Evolutionary conservation across 2,113 vertebrate species (phyloP).

Genomic region (Odontesthes bonariensis): DNA sequence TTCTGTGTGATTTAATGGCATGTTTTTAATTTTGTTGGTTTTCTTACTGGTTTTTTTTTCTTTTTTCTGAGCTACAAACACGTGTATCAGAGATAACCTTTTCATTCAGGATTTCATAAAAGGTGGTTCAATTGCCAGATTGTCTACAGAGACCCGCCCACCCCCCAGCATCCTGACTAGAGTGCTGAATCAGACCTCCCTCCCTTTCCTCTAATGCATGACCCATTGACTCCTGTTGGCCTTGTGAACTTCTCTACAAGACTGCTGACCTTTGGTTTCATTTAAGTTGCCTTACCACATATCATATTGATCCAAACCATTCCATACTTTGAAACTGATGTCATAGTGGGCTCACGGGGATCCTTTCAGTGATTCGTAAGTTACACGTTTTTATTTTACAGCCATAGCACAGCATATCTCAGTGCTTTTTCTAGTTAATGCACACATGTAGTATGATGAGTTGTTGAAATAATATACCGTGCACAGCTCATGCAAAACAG

Average conservation of each 20-base stretch:
- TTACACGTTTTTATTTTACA: not conserved
- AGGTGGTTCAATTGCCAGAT: constrained; percentile 39
- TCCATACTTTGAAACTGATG: constrained; percentile 9
- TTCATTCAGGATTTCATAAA: constrained; percentile 56
- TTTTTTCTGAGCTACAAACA: constrained; percentile 3
- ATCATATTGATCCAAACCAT: constrained; percentile 18
- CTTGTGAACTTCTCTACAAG: constrained; percentile 54
- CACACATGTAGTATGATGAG: constrained; percentile 3
- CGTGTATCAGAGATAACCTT: constrained; percentile 46
- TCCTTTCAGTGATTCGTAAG: constrained; percentile 11
- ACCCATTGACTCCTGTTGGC: constrained; percentile 67
- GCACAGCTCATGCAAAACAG: not conserved
- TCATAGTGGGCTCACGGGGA: constrained; percentile 6
- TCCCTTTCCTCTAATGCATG: constrained; percentile 63
- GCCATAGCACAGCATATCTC: not conserved
- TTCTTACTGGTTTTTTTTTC: not conserved
- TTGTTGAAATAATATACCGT: constrained; percentile 8
- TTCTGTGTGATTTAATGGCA: not conserved
- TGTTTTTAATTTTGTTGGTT: not conserved
- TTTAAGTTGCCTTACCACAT: constrained; percentile 36
- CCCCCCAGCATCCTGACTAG: constrained; percentile 39
- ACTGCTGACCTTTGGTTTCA: constrained; percentile 65
- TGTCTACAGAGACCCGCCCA: constrained; percentile 14
- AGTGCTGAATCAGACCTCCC: constrained; percentile 74
- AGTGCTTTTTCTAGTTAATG: not conserved